Percentiles rank a stretch among this genome's conserved stretches.
Evolutionary conservation across 2,797 vertebrate genomes (phyloP).

Genomic region (Sebastes oblongus): DNA sequence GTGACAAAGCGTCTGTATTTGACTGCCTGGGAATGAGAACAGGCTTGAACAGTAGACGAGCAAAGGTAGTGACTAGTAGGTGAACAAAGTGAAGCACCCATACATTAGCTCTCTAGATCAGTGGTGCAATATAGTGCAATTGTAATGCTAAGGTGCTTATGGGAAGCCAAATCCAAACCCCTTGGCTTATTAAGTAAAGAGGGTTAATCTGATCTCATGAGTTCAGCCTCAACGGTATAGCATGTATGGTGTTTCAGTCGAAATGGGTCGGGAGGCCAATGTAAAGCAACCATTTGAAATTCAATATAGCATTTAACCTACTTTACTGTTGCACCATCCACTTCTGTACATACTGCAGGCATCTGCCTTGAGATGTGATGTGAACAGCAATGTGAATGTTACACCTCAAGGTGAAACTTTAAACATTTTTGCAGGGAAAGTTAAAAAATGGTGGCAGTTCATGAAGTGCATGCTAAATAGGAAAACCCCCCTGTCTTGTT

Average conservation of each 20-base stretch:
- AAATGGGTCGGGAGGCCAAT: not conserved
- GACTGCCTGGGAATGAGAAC: too few relatives aligned
- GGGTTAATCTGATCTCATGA: conserved; percentile 17
- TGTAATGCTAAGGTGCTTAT: conserved; percentile 25
- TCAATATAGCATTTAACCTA: not conserved
- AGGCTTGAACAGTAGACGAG: not conserved
- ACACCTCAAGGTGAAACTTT: not conserved
- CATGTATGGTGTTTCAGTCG: not conserved
- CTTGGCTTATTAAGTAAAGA: conserved; percentile 3
- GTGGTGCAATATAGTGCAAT: not conserved
- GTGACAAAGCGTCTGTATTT: not conserved
- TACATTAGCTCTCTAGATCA: not conserved
- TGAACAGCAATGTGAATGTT: not conserved
- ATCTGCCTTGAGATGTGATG: not conserved
- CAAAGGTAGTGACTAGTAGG: not conserved
- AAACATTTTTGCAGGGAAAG: not conserved
- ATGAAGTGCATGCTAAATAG: conserved; percentile 14
- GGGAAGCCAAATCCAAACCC: conserved; percentile 11
- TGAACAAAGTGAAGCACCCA: not conserved
- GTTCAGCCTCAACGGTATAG: not conserved
- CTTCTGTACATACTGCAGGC: not conserved
- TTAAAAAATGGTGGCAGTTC: not conserved
- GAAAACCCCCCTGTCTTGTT: conserved; percentile 10
- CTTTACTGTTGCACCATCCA: not conserved
- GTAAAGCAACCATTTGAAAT: not conserved